Evolutionary conservation across 1,140 invertebrate genomes (phyloP), one percentile per base, ranked within the genome.

Genomic region (Diuraphis noxia): DNA sequence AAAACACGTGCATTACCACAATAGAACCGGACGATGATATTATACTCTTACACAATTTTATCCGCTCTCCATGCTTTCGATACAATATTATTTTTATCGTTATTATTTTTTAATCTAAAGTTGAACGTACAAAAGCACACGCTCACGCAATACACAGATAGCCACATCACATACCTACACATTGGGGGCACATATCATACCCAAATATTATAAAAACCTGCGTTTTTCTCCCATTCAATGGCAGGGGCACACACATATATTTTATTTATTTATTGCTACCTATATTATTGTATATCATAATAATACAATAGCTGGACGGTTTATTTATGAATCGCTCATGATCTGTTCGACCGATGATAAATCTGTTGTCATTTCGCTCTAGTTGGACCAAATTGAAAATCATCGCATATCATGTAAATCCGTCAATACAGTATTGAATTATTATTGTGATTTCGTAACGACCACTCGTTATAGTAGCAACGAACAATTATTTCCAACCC

Each of bases 51-150:
- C 72, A 79, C 34, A 34, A 17, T 7, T 36, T 79, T 79, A 21
- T 79, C 36, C 56, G 30, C 0, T 38, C 34, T 79, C 19, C 46
- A 2, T 36, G 34, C 17, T 2, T 8, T 30, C 21, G n/a, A n/a
- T 0, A 2, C 36, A 5, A 79, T 38, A 79, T 72, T 82, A 40
- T 82, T 82, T 40, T 36, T 82, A 40, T 38, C 23, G 79, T 43
- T 40, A 19, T 84, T 82, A 41, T 82, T 82, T 82, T 84, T 43
- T 84, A 84, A 84, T 84, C 40, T 43, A 19, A 40, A 82, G 38
- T 25, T 13, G 38, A 40, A 36, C 21, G 77, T 36, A 72, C 10
- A n/a, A 49, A 13, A 72, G 30, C 46, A 49, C 3, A 2, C 56
- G 4, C 10, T 13, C 56, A 72, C n/a, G 56, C 56, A 23, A 72